Conservation (phyloP, 2,888 invertebrate species). For the Laspeyria flexula region DNA sequence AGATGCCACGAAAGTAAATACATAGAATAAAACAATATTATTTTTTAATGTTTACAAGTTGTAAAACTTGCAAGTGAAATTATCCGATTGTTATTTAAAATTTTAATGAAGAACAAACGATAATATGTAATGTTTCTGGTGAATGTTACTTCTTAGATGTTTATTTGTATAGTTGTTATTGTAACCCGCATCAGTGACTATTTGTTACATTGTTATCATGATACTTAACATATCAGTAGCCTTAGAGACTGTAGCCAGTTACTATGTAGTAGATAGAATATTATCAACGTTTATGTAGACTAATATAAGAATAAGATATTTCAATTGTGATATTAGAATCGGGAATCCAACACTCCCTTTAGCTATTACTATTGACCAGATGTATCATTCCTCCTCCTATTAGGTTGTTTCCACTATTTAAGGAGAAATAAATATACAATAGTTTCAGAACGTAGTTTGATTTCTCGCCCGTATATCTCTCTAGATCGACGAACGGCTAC, state of each 20-base stretch:
- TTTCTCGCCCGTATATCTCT: conserved; percentile 52
- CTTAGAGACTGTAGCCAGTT: conserved; percentile 20
- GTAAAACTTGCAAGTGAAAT: background rate
- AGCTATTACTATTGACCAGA: conserved; percentile 16
- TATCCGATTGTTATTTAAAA: background rate
- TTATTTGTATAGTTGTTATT: background rate
- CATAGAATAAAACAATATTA: conserved; percentile 2
- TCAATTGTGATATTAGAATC: conserved; percentile 43
- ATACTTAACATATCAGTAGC: conserved; percentile 34
- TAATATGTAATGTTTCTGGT: background rate
- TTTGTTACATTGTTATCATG: conserved; percentile 25
- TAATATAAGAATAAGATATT: conserved; percentile 19
- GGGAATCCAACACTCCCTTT: conserved; percentile 17
- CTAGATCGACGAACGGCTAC: conserved; percentile 28
- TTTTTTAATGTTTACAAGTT: conserved; percentile 15
- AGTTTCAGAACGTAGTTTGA: conserved; percentile 63
- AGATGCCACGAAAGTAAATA: conserved; percentile 22
- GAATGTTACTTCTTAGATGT: background rate
- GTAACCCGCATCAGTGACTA: background rate
- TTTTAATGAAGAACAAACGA: background rate
- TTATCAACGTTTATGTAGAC: conserved; percentile 15
- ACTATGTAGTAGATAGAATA: conserved; percentile 27
- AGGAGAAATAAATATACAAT: conserved; percentile 62
- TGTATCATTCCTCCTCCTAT: conserved; percentile 36
- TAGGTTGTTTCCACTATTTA: conserved; percentile 33